Conservation (phyloP, 2,888 invertebrate species). For the Scaptomyza flava region DNA sequence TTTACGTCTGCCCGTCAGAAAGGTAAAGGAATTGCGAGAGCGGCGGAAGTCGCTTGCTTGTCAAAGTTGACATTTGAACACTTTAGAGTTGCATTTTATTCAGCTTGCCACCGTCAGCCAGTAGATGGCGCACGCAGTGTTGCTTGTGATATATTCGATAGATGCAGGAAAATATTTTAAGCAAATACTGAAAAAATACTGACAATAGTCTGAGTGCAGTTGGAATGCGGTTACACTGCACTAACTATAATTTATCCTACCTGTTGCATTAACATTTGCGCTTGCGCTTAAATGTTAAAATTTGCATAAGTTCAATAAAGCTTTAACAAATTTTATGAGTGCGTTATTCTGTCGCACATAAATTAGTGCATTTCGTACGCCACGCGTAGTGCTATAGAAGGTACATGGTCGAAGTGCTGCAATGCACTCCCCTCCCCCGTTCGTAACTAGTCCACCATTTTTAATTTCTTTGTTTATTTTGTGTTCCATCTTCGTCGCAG, state of each 20-base stretch:
- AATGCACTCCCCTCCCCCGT: conserved; percentile 47
- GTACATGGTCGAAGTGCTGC: conserved; percentile 28
- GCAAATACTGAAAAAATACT: conserved; percentile 15
- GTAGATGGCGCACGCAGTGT: conserved; percentile 41
- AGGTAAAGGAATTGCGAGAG: conserved; percentile 83
- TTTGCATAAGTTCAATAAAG: conserved; percentile 57
- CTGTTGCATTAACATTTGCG: conserved; percentile 60
- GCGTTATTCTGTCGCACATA: conserved; percentile 20
- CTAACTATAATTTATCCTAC: conserved; percentile 52
- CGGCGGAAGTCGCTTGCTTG: conserved; percentile 76
- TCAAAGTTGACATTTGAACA: conserved; percentile 42
- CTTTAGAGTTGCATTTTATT: conserved; percentile 58
- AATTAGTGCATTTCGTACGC: neutral
- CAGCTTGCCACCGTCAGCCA: conserved; percentile 1
- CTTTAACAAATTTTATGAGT: conserved; percentile 8
- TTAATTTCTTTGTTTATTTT: conserved; percentile 82
- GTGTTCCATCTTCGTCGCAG: conserved; percentile 77
- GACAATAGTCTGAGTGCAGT: conserved; percentile 15
- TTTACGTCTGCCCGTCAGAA: conserved; percentile 83
- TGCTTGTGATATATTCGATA: conserved; percentile 35
- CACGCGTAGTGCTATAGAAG: conserved; percentile 22
- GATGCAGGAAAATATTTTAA: neutral
- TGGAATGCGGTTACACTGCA: conserved; percentile 35
- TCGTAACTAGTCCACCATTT: conserved; percentile 73
- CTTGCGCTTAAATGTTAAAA: conserved; percentile 66